Base-by-base conservation (phyloP, 2,888 invertebrate genomes). In the Petrophora chlorosata region DNA sequence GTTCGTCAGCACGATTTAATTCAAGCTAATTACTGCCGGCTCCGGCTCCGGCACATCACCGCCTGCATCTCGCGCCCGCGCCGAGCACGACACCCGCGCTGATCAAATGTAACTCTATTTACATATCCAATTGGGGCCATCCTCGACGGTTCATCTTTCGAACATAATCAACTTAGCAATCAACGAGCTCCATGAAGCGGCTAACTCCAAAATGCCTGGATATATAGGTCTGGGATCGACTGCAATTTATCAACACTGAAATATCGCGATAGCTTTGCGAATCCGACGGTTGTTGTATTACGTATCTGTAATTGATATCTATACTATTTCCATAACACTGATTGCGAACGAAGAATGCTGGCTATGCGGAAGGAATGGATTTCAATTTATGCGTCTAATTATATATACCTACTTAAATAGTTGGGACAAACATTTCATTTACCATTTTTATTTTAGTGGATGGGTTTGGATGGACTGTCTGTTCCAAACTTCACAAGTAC, bases 1-100 rank as follows among this genome's bases (percentile, higher is more conserved):
- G 64, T 45, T 67, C 76, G 66, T 74, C 75, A 71, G 67, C 72
- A 52, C 64, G 63, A 79, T 81, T 82, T 78, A 82, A 81, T 85
- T 76, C 72, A 61, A 68, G 66, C 70, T 85, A 83, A 85, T 86
- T 83, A 77, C 78, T 67, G 62, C 59, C 69, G 67, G 67, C 71
- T 72, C 59, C 69, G 67, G 67, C 71, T 72, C 64, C 70, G 70
- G 71, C 61, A 67, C 70, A 65, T 71, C 70, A 60, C 63, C 53
- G 52, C 65, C 41, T 61, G 53, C 64, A 55, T 61, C 55, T 56
- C 53, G 46, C 40, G 48, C 34, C 56, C 59, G 10, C 10, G 52
- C 48, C 43, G n/a, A n/a, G n/a, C n/a, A 50, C 51, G 48, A 52
- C 52, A 45, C 41, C 40, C 10, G 22, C 45, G 35, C 48, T 63